Percentiles rank a stretch among this genome's conserved stretches.
Evolutionary conservation across 2,113 vertebrate genomes (phyloP).

Genomic region (Vombatus ursinus): DNA sequence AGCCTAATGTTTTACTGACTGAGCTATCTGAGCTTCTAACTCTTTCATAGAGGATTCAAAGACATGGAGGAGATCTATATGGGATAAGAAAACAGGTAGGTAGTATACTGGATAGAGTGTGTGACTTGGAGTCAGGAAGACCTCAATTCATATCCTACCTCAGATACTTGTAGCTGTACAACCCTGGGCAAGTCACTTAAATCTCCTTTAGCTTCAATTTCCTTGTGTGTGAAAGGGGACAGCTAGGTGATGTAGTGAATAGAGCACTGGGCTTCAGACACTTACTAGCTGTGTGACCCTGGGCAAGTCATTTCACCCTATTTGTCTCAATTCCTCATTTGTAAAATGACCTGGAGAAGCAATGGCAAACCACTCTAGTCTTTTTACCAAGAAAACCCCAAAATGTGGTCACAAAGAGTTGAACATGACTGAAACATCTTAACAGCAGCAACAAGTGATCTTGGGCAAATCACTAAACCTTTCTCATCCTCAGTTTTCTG

Average conservation of each 20-base stretch:
- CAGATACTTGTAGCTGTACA: background rate
- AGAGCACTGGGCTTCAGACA: too few species aligned
- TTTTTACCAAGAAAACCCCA: background rate
- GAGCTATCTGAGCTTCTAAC: background rate
- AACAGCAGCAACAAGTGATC: too few species aligned
- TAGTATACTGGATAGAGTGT: background rate
- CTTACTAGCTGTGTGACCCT: too few species aligned
- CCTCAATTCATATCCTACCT: background rate
- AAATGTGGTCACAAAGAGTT: background rate
- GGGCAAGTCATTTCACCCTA: background rate
- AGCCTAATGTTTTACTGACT: background rate
- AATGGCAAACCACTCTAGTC: background rate
- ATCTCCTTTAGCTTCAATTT: background rate
- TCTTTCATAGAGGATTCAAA: background rate
- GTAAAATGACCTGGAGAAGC: background rate
- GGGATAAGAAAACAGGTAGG: background rate
- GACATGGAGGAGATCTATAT: background rate
- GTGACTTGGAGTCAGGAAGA: background rate
- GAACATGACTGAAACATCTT: background rate
- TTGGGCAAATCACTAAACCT: too few species aligned
- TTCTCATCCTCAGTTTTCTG: too few species aligned
- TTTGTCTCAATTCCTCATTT: background rate
- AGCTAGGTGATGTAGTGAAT: too few species aligned
- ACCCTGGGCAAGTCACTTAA: background rate
- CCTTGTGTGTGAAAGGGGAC: background rate